Conservation (phyloP, 1,140 invertebrate species). For the Eumaeus atala region DNA sequence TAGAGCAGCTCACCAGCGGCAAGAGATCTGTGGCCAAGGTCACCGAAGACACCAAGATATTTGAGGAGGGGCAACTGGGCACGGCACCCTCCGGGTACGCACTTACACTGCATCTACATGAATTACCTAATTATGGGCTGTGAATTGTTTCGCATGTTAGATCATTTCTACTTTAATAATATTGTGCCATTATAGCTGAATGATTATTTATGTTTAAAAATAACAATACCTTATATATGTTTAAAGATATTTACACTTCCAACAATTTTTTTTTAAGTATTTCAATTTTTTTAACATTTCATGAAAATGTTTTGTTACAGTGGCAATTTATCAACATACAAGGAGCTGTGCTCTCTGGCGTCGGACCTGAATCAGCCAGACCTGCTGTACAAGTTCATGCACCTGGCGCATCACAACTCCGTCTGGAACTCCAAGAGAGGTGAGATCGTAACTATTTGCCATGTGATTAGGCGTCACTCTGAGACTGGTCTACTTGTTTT, state of each 20-base stretch:
- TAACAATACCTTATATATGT: too few relatives aligned
- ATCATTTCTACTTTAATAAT: too few relatives aligned
- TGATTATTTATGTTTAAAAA: too few relatives aligned
- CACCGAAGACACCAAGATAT: slow-evolving; percentile 87
- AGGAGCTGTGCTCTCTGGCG: slow-evolving; percentile 93
- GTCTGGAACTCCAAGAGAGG: slow-evolving; percentile 92
- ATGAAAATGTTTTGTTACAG: slow-evolving; percentile 60
- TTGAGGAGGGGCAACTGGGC: slow-evolving; percentile 90
- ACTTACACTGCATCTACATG: not conserved
- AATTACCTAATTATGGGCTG: too few relatives aligned
- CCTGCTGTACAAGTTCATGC: slow-evolving; percentile 95
- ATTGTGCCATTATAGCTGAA: too few relatives aligned
- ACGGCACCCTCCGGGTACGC: slow-evolving; percentile 87
- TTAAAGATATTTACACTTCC: too few relatives aligned
- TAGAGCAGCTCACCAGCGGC: slow-evolving; percentile 90
- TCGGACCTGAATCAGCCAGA: slow-evolving; percentile 96
- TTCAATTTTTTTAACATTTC: slow-evolving; percentile 13
- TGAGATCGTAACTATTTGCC: slow-evolving; percentile 17
- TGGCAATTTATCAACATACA: slow-evolving; percentile 91
- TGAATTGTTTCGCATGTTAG: too few relatives aligned
- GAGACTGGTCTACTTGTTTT: too few relatives aligned
- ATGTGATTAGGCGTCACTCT: not conserved
- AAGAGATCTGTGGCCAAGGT: slow-evolving; percentile 83
- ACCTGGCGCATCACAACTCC: slow-evolving; percentile 94
- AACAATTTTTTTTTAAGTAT: too few relatives aligned